Evolutionary conservation across 23 tunicate species (phyloP).

Genomic region (Ciona savignyi): DNA sequence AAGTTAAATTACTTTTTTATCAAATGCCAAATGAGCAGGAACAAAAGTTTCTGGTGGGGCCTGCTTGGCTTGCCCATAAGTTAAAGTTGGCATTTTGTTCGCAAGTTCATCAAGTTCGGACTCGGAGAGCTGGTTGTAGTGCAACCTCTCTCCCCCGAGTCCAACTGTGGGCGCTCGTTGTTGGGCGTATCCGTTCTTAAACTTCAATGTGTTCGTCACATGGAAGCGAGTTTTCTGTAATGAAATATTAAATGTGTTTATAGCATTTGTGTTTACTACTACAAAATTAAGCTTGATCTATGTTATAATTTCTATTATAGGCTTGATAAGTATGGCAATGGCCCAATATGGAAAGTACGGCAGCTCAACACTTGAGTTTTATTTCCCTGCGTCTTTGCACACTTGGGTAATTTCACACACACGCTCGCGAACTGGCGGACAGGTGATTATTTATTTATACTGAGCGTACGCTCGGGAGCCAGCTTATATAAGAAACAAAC

Average conservation of each 20-base stretch:
- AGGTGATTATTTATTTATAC: no score
- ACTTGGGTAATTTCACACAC: no score
- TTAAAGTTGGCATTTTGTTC: slow-evolving; percentile 85
- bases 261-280: neutral
- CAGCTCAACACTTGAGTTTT: no score
- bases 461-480: no score
- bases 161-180: slow-evolving; percentile 70
- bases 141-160: slow-evolving; percentile 83
- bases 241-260: neutral
- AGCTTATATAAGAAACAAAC: no score
- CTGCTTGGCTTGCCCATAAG: slow-evolving; percentile 90
- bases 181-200: slow-evolving; percentile 85
- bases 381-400: no score
- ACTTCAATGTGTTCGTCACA: slow-evolving; percentile 88
- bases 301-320: no score
- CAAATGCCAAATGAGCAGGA: slow-evolving; percentile 94
- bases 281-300: no score
- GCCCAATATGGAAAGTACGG: no score
- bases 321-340: no score
- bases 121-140: slow-evolving; percentile 71
- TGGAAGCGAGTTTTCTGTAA: slow-evolving; percentile 84
- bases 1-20: slow-evolving; percentile 76
- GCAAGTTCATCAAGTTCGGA: slow-evolving; percentile 90
- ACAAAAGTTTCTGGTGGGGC: slow-evolving; percentile 93
- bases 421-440: neutral